Evolutionary conservation across 2,797 vertebrate genomes (phyloP).

Genomic region (Helostoma temminkii): DNA sequence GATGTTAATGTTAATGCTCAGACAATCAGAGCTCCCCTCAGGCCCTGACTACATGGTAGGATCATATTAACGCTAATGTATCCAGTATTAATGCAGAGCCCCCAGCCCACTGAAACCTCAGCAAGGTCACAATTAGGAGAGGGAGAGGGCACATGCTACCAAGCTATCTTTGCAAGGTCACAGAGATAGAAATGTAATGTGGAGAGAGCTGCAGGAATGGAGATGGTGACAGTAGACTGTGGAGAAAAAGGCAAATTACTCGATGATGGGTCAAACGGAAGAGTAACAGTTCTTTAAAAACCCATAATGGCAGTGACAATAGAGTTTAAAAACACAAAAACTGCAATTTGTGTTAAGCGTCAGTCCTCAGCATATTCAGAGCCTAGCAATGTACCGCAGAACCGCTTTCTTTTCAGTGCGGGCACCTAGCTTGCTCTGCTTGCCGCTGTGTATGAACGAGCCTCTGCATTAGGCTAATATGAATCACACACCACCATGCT

Average conservation of each 20-base stretch:
- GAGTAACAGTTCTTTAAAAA: conserved; percentile 14
- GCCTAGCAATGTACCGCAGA: conserved; percentile 9
- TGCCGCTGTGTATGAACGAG: conserved; percentile 41
- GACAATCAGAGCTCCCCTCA: conserved; percentile 80
- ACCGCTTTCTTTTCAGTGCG: conserved; percentile 5
- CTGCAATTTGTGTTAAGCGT: conserved; percentile 8
- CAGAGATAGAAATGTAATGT: conserved; percentile 15
- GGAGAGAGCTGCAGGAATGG: conserved; percentile 24
- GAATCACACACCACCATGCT: conserved; percentile 67
- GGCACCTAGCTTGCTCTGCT: conserved; percentile 32
- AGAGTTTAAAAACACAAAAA: conserved; percentile 23
- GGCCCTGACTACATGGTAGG: conserved; percentile 77
- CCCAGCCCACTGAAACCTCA: conserved; percentile 39
- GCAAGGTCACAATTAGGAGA: conserved; percentile 74
- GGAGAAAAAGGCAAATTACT: conserved; percentile 14
- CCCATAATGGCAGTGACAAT: conserved; percentile 1
- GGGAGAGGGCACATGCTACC: conserved; percentile 40
- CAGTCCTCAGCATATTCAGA: conserved; percentile 9
- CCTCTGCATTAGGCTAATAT: conserved; percentile 72
- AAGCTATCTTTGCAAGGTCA: conserved; percentile 60
- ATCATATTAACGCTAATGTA: conserved; percentile 83
- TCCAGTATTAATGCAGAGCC: conserved; percentile 76
- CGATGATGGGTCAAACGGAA: conserved; percentile 15
- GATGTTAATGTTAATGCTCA: conserved; percentile 82
- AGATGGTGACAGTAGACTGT: conserved; percentile 1